Evolutionary conservation across 2,888 invertebrate species (phyloP).

Genomic region (Cerastis leucographa): DNA sequence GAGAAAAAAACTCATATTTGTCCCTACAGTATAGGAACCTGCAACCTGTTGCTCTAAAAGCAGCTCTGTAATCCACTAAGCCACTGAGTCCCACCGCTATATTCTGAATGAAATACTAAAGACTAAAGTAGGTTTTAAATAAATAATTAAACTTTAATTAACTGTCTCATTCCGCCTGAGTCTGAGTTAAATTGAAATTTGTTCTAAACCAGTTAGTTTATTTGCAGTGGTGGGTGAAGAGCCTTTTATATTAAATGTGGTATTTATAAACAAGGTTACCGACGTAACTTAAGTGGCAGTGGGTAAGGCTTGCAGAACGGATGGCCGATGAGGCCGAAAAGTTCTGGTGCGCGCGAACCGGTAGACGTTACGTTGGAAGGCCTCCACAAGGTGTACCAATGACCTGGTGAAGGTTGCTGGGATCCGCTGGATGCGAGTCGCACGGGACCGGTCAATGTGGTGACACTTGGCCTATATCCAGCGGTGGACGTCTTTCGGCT

Average conservation of each 20-base stretch:
- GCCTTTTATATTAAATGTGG: background rate
- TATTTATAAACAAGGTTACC: background rate
- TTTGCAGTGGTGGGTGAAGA: background rate
- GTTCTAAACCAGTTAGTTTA: conserved; percentile 3
- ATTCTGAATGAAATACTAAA: conserved; percentile 16
- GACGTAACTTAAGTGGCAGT: no score
- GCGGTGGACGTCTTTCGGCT: no score
- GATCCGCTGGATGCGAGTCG: no score
- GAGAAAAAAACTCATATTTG: background rate
- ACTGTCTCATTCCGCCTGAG: background rate
- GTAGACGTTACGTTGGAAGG: no score
- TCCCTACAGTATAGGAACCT: background rate
- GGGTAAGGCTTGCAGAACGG: no score
- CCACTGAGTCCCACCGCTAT: background rate
- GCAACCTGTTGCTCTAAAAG: conserved; percentile 36
- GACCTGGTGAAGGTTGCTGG: no score
- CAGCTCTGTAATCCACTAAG: conserved; percentile 1
- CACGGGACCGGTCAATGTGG: no score
- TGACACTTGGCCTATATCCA: no score
- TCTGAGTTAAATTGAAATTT: conserved; percentile 7
- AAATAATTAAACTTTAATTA: conserved; percentile 29
- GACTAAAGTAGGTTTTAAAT: conserved; percentile 24
- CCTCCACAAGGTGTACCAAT: no score
- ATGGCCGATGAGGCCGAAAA: no score
- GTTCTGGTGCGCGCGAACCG: no score